These are phyloP conservation scores for Andinoacara biseriatus DNA, from an alignment of 2,113 vertebrate genomes.

Conservation along the genomic window DNA sequence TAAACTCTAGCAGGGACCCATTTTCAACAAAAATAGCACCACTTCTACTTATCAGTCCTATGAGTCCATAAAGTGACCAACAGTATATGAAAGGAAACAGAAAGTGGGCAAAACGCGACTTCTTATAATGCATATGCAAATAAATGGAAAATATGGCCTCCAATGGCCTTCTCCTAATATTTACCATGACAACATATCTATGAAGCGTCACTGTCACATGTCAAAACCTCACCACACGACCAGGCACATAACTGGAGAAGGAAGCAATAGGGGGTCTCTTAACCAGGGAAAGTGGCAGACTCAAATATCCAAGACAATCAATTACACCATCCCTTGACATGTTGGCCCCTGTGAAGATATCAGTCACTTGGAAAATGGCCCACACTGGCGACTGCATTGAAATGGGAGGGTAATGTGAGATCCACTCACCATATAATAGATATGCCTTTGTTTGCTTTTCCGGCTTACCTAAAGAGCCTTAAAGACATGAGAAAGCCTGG, in stretches of 20 bases:
- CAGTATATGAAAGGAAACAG: background rate
- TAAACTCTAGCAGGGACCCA: conserved; percentile 29
- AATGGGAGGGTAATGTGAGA: conserved; percentile 83
- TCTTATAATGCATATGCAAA: background rate
- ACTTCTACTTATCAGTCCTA: conserved; percentile 22
- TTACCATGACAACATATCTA: conserved; percentile 38
- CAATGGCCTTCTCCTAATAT: conserved; percentile 12
- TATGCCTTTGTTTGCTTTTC: conserved; percentile 82
- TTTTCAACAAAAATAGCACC: conserved; percentile 44
- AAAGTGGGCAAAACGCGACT: background rate
- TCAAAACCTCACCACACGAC: conserved; percentile 48
- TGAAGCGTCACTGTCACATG: conserved; percentile 40
- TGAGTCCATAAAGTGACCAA: conserved; percentile 8
- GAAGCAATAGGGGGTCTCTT: conserved; percentile 69
- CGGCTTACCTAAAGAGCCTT: conserved; percentile 73
- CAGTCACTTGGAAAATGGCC: conserved; percentile 91
- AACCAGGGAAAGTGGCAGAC: conserved; percentile 83
- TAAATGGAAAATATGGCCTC: conserved; percentile 3
- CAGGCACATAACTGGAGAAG: conserved; percentile 56
- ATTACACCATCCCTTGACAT: conserved; percentile 89
- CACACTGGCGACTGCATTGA: conserved; percentile 81
- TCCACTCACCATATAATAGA: conserved; percentile 91
- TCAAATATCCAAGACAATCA: conserved; percentile 87
- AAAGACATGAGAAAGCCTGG: conserved; percentile 67
- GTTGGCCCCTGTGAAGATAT: conserved; percentile 88